These are phyloP conservation scores for Pseudomyrmex concolor DNA, from an alignment of 1,140 invertebrate genomes.

Conservation along the genomic window DNA sequence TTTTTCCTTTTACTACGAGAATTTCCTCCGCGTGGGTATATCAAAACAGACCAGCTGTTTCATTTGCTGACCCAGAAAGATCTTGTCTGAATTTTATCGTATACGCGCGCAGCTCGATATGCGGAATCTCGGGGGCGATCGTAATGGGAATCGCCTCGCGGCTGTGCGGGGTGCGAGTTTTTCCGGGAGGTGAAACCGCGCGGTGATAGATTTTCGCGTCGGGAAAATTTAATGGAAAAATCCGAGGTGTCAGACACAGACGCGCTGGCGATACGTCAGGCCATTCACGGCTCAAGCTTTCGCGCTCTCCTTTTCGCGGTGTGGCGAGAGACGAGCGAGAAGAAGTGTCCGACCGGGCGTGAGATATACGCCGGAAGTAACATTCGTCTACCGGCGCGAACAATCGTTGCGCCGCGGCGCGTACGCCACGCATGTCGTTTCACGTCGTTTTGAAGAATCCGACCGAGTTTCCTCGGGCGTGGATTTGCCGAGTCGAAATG, in stretches of 20 bases:
- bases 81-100: constrained; percentile 13
- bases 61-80: constrained; percentile 45
- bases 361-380: constrained; percentile 65
- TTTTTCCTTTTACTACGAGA: not conserved
- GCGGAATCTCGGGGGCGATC: constrained; percentile 74
- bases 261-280: constrained; percentile 83
- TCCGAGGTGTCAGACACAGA: constrained; percentile 84
- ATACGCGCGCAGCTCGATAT: constrained; percentile 67
- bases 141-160: constrained; percentile 81
- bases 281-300: constrained; percentile 78
- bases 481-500: constrained; percentile 43
- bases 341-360: constrained; percentile 40
- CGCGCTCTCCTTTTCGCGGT: constrained; percentile 68
- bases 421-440: constrained; percentile 45
- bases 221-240: constrained; percentile 85
- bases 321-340: constrained; percentile 8
- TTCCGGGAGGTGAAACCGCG: constrained; percentile 78
- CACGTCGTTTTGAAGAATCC: constrained; percentile 40
- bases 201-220: constrained; percentile 84
- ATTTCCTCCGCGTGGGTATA: not conserved
- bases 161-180: constrained; percentile 72
- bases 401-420: constrained; percentile 60
- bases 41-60: constrained; percentile 8
- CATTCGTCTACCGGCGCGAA: constrained; percentile 65
- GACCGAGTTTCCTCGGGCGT: constrained; percentile 12